phyloP scores from a whole-genome alignment of 1,140 invertebrate species.

The Epicauta chinensis region DNA sequence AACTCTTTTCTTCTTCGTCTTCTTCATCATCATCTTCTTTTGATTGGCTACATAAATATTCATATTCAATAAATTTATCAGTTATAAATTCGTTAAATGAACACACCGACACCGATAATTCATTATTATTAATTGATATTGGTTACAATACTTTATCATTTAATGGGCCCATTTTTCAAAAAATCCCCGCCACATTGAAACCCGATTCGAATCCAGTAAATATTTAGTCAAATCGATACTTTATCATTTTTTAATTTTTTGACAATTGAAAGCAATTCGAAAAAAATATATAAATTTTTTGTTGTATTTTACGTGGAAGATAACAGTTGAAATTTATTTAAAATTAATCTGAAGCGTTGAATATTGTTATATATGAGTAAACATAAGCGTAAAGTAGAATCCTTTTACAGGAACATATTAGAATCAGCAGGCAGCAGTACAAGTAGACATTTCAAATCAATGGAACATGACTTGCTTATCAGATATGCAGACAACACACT shows the following conservation, averaged over 20 bases:
- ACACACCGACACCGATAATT: conserved; percentile 1
- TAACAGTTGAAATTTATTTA: too few species aligned
- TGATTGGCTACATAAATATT: conserved; percentile 7
- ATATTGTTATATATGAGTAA: conserved; percentile 2
- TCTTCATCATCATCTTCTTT: too few species aligned
- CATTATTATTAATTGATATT: conserved; percentile 15
- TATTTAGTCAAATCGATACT: too few species aligned
- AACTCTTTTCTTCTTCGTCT: too few species aligned
- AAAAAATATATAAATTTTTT: too few species aligned
- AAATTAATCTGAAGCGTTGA: too few species aligned
- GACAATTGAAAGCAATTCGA: too few species aligned
- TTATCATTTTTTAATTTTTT: too few species aligned
- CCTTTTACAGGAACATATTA: conserved; percentile 19
- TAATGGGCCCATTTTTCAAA: conserved; percentile 1
- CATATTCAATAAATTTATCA: conserved; percentile 17
- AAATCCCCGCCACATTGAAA: too few species aligned
- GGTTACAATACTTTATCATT: conserved; percentile 11
- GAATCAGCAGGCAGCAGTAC: conserved; percentile 22
- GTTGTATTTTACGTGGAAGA: too few species aligned
- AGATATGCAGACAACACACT: conserved; percentile 24
- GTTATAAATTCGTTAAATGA: not conserved
- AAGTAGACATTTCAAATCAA: conserved; percentile 24
- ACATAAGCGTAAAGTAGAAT: conserved; percentile 11
- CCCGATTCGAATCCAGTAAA: too few species aligned
- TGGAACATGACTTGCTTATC: conserved; percentile 25